Percentiles rank a stretch among this genome's conserved stretches.
phyloP scores from a whole-genome alignment of 2,113 vertebrate species.

The Agelaius phoeniceus region DNA sequence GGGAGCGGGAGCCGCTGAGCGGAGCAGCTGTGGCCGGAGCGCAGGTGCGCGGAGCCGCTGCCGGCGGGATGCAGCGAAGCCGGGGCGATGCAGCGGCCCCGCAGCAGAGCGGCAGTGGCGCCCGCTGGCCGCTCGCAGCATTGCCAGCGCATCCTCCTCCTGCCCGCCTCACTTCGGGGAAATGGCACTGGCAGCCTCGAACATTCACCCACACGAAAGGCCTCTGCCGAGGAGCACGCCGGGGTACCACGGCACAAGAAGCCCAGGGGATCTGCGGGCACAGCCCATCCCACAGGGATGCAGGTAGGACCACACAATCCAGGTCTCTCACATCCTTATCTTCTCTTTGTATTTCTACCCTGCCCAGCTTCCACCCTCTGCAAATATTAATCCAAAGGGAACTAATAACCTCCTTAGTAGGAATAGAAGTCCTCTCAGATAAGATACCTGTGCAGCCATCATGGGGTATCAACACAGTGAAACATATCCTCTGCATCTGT shows the following conservation, averaged over 20 bases:
- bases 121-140: slow-evolving; percentile 33
- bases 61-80: background rate
- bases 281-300: background rate
- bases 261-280: background rate
- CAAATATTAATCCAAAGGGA: background rate
- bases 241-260: background rate
- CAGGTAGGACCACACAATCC: background rate
- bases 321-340: background rate
- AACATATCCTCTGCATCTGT: background rate
- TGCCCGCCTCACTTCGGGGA: accelerated
- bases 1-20: background rate
- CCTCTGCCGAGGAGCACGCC: background rate
- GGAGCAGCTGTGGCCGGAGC: accelerated
- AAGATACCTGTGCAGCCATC: background rate
- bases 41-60: background rate
- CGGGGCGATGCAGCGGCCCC: background rate
- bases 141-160: background rate
- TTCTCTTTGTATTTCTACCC: background rate
- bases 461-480: background rate
- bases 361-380: background rate
- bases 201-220: background rate
- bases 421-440: background rate
- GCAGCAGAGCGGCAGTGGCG: slow-evolving; percentile 24
- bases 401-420: background rate
- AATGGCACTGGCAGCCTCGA: background rate